phyloP scores from a whole-genome alignment of 2,888 invertebrate genomes.

The Magallana nippona region DNA sequence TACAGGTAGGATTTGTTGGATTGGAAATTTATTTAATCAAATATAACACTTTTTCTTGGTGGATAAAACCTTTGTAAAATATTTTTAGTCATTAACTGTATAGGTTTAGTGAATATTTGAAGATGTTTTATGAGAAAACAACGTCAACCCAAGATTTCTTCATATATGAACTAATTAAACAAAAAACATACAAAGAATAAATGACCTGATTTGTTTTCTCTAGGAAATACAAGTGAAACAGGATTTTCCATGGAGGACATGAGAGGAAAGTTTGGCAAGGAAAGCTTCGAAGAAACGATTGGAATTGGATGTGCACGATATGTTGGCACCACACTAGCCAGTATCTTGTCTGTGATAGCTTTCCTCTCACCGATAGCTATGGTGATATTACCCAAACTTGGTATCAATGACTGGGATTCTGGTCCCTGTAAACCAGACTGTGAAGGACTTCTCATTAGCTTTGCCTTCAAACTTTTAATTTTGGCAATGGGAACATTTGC shows the following conservation, averaged over 20 bases:
- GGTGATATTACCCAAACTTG: constrained; percentile 94
- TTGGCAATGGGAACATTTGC: constrained; percentile 95
- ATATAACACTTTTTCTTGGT: too few species aligned
- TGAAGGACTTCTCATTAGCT: constrained; percentile 93
- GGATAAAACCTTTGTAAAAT: too few species aligned
- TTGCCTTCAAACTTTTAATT: constrained; percentile 94
- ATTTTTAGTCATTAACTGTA: too few species aligned
- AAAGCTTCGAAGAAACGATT: constrained; percentile 70
- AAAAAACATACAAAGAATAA: not conserved
- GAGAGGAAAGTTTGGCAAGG: constrained; percentile 78
- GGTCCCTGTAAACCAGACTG: constrained; percentile 72
- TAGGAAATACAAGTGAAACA: constrained; percentile 94
- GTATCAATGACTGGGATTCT: constrained; percentile 82
- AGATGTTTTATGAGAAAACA: too few species aligned
- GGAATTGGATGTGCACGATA: constrained; percentile 82
- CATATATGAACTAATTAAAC: too few species aligned
- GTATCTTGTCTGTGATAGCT: constrained; percentile 89
- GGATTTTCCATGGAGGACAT: constrained; percentile 97
- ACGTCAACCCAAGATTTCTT: too few species aligned
- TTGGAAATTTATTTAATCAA: too few species aligned
- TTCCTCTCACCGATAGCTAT: constrained; percentile 96
- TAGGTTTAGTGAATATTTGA: too few species aligned
- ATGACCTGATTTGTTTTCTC: constrained; percentile 3
- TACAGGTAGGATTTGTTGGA: constrained; percentile 82
- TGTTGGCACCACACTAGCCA: constrained; percentile 89